Evolutionary conservation across 2,888 invertebrate genomes (phyloP).

Genomic region (Ischnus inquisitorius): DNA sequence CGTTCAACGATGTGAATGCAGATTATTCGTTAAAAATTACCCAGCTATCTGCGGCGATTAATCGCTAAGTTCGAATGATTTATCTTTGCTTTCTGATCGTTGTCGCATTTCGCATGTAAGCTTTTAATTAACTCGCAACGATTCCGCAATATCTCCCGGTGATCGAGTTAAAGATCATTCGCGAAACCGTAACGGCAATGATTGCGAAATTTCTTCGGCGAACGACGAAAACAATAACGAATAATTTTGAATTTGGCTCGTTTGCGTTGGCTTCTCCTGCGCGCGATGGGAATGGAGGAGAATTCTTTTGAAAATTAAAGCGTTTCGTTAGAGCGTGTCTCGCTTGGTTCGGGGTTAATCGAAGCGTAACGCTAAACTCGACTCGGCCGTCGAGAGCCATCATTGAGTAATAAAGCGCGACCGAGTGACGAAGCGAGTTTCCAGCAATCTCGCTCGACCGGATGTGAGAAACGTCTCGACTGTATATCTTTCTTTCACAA

Average conservation of each 20-base stretch:
- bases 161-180: no score
- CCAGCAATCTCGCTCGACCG: conserved; percentile 7
- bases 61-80: no score
- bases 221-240: background rate
- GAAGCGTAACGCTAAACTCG: conserved; percentile 58
- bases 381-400: background rate
- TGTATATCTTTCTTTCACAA: background rate
- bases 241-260: background rate
- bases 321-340: conserved; percentile 62
- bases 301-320: conserved; percentile 53
- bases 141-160: no score
- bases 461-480: conserved; percentile 2
- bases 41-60: conserved; percentile 39
- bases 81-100: no score
- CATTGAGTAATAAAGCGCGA: conserved; percentile 40
- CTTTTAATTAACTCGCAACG: no score
- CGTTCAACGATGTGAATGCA: background rate
- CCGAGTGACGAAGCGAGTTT: conserved; percentile 50
- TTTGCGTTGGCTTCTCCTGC: no score
- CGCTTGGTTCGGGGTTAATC: conserved; percentile 63
- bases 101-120: no score
- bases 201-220: background rate
- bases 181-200: no score
- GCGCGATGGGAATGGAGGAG: background rate
- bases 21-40: conserved; percentile 59